Base-by-base conservation (phyloP, 2,888 invertebrate genomes). In the Portevinia maculata region DNA sequence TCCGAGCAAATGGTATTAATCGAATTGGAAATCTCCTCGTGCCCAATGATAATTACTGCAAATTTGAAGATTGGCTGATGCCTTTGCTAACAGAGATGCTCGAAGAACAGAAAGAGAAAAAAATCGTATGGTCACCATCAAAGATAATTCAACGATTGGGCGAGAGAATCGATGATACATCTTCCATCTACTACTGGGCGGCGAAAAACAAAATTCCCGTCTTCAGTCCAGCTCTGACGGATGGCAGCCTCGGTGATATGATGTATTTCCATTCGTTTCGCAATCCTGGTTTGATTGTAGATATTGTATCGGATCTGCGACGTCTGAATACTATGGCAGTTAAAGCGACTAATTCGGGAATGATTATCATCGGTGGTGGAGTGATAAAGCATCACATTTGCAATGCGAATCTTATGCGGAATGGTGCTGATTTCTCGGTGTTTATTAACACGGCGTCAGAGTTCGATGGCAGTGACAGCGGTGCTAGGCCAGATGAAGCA, bases 401-500 rank as follows among this genome's bases (percentile, higher is more conserved):
- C 91, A 99, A 99, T 92, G 99, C 99, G 1, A 99, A 99, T 92
- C 92, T 99, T 69, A 99, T 99, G 99, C 95, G 99, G 86, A 99
- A 99, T 90, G 99, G 99, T 13, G 98, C 99, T 0, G 98, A 99
- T 90, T 99, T 93, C 91, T 93, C 98, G 0, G 98, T 99, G 0
- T 99, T 96, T 90, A 92, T 99, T 9, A 99, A 99, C 90, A 99
- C 99, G 0, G 96, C 95, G 0, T 94, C 95, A 30, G 99, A 99
- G 91, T 99, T 95, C 92, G 99, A 99, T 92, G 99, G 98, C 0
- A 98, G 98, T 88, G 99, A 99, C 90, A 96, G 98, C 32, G 99
- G 99, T 0, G 99, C 99, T 0, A 92, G 96, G 71, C 99, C 99
- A 0, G 99, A 99, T 92, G 99, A 99, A 91, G 99, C 99, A 0